These are phyloP conservation scores for Bombyx mori DNA, from an alignment of 1,140 invertebrate species.

Conservation along the genomic window DNA sequence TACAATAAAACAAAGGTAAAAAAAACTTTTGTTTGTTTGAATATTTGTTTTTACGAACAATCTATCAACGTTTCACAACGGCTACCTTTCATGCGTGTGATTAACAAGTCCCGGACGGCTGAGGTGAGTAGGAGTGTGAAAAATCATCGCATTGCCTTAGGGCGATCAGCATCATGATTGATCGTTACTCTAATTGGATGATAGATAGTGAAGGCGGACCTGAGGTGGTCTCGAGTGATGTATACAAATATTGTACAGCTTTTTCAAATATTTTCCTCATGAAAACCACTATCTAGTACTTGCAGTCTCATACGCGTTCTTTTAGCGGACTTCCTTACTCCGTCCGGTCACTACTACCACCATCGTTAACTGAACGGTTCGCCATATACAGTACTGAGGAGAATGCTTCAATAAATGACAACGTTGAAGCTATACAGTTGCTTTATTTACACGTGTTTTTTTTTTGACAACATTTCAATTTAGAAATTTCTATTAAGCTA, in stretches of 20 bases:
- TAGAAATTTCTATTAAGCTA: too few species aligned
- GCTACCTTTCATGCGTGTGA: constrained; percentile 40
- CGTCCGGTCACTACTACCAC: too few species aligned
- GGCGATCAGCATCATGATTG: constrained; percentile 73
- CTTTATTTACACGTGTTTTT: too few species aligned
- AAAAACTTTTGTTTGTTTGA: background rate
- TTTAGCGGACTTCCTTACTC: too few species aligned
- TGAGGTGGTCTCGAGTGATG: background rate
- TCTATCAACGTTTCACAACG: constrained; percentile 22
- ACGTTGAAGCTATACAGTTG: too few species aligned
- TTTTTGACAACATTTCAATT: too few species aligned
- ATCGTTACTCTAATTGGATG: constrained; percentile 76
- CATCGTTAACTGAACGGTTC: too few species aligned
- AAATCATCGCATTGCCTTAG: constrained; percentile 53
- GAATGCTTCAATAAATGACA: too few species aligned
- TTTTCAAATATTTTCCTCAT: too few species aligned
- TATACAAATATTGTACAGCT: background rate
- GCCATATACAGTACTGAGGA: too few species aligned
- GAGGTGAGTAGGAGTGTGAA: constrained; percentile 42
- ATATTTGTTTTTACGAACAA: constrained; percentile 10
- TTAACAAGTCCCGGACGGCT: constrained; percentile 52
- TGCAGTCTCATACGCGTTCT: too few species aligned
- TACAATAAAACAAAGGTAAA: background rate
- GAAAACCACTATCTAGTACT: too few species aligned
- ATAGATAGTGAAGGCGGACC: constrained; percentile 64